Evolutionary conservation across 2,113 vertebrate genomes (phyloP), one percentile per base, ranked within the genome.

Genomic region (Heliornis fulica): DNA sequence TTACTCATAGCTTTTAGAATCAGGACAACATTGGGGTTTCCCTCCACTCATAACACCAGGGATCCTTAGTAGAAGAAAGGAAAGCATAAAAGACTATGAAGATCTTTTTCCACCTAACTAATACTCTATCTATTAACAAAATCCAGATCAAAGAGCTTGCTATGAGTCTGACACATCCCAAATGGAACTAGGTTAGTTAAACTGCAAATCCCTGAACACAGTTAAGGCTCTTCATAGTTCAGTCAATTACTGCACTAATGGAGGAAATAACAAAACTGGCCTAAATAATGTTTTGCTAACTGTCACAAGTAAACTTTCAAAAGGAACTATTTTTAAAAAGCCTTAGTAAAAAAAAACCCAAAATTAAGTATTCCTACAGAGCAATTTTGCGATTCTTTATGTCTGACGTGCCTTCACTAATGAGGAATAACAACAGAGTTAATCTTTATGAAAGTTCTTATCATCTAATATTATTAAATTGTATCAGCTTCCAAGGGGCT

Each of bases 361-460:
- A 90, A 86, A 68, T 28, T 26, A 94, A 93, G 4, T 83, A 83
- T 86, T 93, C 45, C 18, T 83, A 48, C 41, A 94, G 64, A 88
- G 56, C 38, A 70, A 36, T 15, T 64, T 54, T 23, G 64, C 45
- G 56, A 38, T 40, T 70, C 85, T 71, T 94, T 88, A 64, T 72
- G 46, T 74, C 66, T 90, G 82, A 70, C 46, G 19, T 74, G 75
- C 26, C 51, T 91, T 95, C 68, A 22, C 71, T 93, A 88, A 95
- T 68, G 46, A 86, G 71, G 63, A 92, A 40, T 74, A n/a, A 90
- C 83, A 76, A 80, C 29, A 25, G 54, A 91, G 91, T 69, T 79
- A 88, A 70, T 90, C 94, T 96, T 95, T 82, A 77, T 75, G 57
- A 56, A 95, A 80, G 75, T 85, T 94, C 76, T 75, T 96, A 61